Conservation (phyloP, 2,888 invertebrate genomes). For the Plusia festucae region DNA sequence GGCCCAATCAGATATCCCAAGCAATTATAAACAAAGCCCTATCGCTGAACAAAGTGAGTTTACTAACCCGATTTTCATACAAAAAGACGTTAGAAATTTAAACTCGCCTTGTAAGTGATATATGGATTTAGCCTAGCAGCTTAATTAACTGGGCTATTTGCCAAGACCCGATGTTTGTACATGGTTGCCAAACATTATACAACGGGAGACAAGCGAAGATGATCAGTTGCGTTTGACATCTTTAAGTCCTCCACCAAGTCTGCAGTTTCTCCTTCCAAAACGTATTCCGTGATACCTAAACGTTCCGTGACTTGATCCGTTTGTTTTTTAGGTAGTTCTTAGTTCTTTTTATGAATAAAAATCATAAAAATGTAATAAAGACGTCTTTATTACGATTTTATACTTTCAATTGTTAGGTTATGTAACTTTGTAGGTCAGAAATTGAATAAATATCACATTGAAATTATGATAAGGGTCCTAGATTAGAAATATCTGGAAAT, state of each 20-base stretch:
- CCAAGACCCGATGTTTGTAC: slow-evolving; percentile 43
- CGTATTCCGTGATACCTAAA: slow-evolving; percentile 26
- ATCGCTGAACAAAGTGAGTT: slow-evolving; percentile 48
- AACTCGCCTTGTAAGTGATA: slow-evolving; percentile 48
- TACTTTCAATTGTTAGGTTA: slow-evolving; percentile 51
- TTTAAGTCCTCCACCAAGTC: slow-evolving; percentile 12
- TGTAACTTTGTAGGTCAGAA: slow-evolving; percentile 37
- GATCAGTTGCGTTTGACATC: slow-evolving; percentile 33
- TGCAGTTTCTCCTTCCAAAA: slow-evolving; percentile 6
- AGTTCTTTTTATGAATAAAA: slow-evolving; percentile 46
- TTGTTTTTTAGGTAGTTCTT: slow-evolving; percentile 24
- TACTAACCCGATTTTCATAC: slow-evolving; percentile 47
- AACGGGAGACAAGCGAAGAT: slow-evolving; percentile 40
- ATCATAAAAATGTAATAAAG: slow-evolving; percentile 54
- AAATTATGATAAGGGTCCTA: slow-evolving; percentile 30
- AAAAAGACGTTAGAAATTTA: slow-evolving; percentile 49
- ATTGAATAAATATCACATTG: slow-evolving; percentile 52
- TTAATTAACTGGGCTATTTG: slow-evolving; percentile 56
- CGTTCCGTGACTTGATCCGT: slow-evolving; percentile 30
- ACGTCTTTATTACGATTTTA: slow-evolving; percentile 55
- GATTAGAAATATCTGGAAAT: slow-evolving; percentile 37
- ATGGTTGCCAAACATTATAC: slow-evolving; percentile 42
- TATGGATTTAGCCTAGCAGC: slow-evolving; percentile 50
- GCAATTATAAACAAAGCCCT: slow-evolving; percentile 59
- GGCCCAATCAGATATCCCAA: slow-evolving; percentile 54